Base-by-base conservation (phyloP, 2,888 invertebrate genomes). In the Leptopilina myrica region DNA sequence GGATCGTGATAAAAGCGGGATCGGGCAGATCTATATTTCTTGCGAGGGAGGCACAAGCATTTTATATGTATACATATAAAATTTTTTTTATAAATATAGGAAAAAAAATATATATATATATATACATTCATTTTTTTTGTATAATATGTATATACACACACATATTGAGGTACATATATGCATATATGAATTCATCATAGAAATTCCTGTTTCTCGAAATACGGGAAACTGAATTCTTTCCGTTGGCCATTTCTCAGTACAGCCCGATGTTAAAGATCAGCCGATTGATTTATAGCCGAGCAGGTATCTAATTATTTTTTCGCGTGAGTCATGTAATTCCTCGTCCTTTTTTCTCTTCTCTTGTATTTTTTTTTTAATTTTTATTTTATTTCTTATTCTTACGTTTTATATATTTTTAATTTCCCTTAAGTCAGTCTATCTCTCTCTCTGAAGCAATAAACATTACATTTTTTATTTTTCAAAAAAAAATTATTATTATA, bases 261-360 rank as follows among this genome's bases (percentile, higher is more conserved):
- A 69, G 69, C 53, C 69, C 69, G n/a, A 69, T 69, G 69, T 49
- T 49, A 69, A 69, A 69, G 69, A 69, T 69, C 69, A 69, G 53
- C 26, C 69, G 69, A 69, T 69, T 53, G 69, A 69, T 69, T 69
- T 69, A 69, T 69, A 15, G 53, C 69, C n/a, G 26, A 69, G 53
- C 53, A 69, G 69, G 69, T 69, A 69, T 69, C 69, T 69, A 69
- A 69, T 69, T 69, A 69, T 69, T 69, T 69, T 69, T 69, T 69
- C 69, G 69, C 69, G 69, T 69, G 69, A 69, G 49, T 69, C 69
- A 69, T 69, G 69, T 26, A 69, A 69, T 69, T 69, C 40, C 64
- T 64, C 40, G 20, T 62, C 53, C 49, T 69, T 49, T 69, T 53
- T 20, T 20, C 49, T 49, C 49, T 11, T 49, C 43, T 43, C 43